Conservation (phyloP, 2,888 invertebrate species). For the Drosophila melanosoma region DNA sequence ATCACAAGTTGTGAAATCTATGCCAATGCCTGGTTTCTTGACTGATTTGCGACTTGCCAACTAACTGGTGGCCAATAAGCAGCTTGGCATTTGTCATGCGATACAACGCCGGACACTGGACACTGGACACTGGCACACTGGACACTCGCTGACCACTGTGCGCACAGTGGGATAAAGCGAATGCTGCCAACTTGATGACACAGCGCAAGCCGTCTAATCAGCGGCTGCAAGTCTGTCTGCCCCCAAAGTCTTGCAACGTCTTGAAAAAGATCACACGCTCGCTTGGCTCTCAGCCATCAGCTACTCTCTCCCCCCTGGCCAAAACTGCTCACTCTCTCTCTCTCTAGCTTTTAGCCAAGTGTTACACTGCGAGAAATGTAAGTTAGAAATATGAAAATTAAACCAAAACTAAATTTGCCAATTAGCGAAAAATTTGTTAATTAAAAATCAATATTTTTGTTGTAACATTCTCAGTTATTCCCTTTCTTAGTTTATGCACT, state of each 20-base stretch:
- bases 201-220: slow-evolving; percentile 56
- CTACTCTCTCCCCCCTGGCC: neutral
- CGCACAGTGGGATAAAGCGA: slow-evolving; percentile 55
- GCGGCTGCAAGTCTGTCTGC: slow-evolving; percentile 20
- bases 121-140: slow-evolving; percentile 4
- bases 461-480: no score
- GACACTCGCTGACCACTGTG: slow-evolving; percentile 29
- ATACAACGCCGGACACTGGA: slow-evolving; percentile 12
- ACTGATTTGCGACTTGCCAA: slow-evolving; percentile 15
- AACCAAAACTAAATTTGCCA: neutral
- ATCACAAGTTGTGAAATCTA: slow-evolving; percentile 35
- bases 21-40: slow-evolving; percentile 29
- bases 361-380: neutral
- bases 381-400: neutral
- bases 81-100: slow-evolving; percentile 45
- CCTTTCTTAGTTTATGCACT: no score
- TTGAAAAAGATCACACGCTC: slow-evolving; percentile 51
- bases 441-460: neutral
- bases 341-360: neutral
- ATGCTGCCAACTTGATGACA: slow-evolving; percentile 71
- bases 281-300: slow-evolving; percentile 38
- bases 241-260: slow-evolving; percentile 3
- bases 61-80: slow-evolving; percentile 19
- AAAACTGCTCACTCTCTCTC: neutral
- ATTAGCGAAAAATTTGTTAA: neutral